Base-by-base conservation (phyloP, 37 sponge, comb jelly and placozoan species). In the Halichondria panicea region DNA sequence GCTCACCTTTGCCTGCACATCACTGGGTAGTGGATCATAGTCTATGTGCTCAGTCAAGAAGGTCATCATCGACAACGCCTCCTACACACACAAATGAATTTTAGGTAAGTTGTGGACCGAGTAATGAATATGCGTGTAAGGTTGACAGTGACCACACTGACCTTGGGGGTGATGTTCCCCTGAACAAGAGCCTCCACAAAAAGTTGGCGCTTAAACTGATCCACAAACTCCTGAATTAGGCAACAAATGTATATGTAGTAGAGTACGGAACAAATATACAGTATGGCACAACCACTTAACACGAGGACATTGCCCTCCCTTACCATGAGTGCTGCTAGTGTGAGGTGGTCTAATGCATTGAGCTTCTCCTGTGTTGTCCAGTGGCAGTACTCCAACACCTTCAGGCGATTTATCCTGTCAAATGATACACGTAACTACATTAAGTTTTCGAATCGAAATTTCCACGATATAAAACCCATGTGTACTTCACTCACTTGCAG, bases 141-240 rank as follows among this genome's bases (percentile, higher is more conserved):
- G n/a, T n/a, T n/a, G 43, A 4, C 3, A 32, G 24, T 7, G 52
- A 37, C 9, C 27, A 44, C 19, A 31, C 32, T 21, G n/a, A 84
- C 84, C 77, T 62, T 35, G 4, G 68, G 35, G 13, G 79, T 70
- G 22, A 88, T 63, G 66, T 88, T 88, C 19, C 89, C 89, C 63
- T 82, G 83, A 24, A 88, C 70, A 8, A 88, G 75, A 13, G 69
- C 61, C 33, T 88, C 89, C 41, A 82, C 83, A 72, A 78, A 88
- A 44, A 82, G 18, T 5, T 77, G 63, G 0, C 15, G 1, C 41
- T 28, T 62, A 2, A 81, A 60, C 40, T 21, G 33, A 1, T 62
- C 25, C 37, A 76, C 57, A 35, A 87, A 65, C 2, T 30, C 72
- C 88, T 87, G 38, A 7, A 74, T 22, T 0, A 66, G 4, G n/a